Evolutionary conservation across 2,888 invertebrate species (phyloP).

Genomic region (Sphaerophoria rueppellii): DNA sequence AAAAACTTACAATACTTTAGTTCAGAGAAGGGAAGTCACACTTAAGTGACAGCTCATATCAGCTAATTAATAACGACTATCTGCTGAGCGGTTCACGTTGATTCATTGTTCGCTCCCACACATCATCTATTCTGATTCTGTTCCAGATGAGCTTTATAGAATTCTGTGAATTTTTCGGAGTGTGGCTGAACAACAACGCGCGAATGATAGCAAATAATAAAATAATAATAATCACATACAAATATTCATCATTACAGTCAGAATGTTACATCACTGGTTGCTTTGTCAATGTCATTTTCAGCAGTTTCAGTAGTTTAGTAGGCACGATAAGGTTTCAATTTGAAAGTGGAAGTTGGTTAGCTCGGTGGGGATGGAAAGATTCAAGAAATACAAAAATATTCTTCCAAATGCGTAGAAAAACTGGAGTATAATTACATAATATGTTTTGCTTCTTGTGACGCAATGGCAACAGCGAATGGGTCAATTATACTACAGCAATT

Average conservation of each 20-base stretch:
- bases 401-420: no score
- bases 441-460: no score
- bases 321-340: not conserved
- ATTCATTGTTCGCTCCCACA: slow-evolving; percentile 6
- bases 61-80: slow-evolving; percentile 28
- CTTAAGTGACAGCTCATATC: slow-evolving; percentile 35
- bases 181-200: not conserved
- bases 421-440: no score
- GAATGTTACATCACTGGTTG: slow-evolving; percentile 7
- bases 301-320: not conserved
- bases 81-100: not conserved
- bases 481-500: no score
- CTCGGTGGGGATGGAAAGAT: no score
- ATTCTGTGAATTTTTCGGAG: slow-evolving; percentile 4
- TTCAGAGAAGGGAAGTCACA: slow-evolving; percentile 14
- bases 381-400: no score
- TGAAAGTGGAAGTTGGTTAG: not conserved
- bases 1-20: not conserved
- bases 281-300: slow-evolving; percentile 22
- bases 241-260: not conserved
- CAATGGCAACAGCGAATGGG: no score
- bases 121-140: not conserved
- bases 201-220: not conserved
- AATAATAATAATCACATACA: not conserved
- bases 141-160: not conserved